Evolutionary conservation across 2,113 vertebrate species (phyloP).

Genomic region (Salvelinus namaycush): DNA sequence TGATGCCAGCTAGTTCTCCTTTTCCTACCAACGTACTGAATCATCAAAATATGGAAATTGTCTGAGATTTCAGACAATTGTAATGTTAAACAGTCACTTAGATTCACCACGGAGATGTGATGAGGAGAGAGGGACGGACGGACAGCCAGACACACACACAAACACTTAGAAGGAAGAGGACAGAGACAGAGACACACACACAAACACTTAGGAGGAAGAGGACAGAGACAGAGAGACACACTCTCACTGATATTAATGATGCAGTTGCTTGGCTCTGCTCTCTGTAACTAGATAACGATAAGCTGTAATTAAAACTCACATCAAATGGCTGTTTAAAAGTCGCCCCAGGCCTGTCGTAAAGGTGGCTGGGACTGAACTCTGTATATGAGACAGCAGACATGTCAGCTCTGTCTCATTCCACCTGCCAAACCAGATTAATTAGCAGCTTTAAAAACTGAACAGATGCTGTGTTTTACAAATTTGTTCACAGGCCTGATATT

Average conservation of each 20-base stretch:
- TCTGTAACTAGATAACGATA: conserved; percentile 32
- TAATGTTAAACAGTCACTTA: too few species aligned
- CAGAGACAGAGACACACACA: not conserved
- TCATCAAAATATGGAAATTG: too few species aligned
- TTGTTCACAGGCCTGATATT: conserved; percentile 15
- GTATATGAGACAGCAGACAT: conserved; percentile 9
- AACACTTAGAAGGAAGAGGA: too few species aligned
- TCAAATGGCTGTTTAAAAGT: conserved; percentile 47
- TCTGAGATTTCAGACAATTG: too few species aligned
- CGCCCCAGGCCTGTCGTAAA: conserved; percentile 18
- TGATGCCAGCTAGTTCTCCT: too few species aligned
- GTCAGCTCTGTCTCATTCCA: conserved; percentile 30
- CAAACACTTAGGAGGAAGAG: too few species aligned
- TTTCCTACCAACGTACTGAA: too few species aligned
- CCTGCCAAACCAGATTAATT: conserved; percentile 23
- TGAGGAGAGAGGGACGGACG: too few species aligned
- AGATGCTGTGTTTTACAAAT: conserved; percentile 30
- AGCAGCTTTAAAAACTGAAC: conserved; percentile 9
- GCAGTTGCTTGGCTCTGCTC: too few species aligned
- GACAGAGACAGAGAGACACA: not conserved
- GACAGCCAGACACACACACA: too few species aligned
- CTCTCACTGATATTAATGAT: not conserved
- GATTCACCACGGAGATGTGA: too few species aligned
- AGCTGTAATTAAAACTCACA: conserved; percentile 51
- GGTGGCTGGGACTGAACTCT: conserved; percentile 18